Conservation (phyloP, 2,888 invertebrate genomes). For the Branchipolynoe longqiensis region DNA sequence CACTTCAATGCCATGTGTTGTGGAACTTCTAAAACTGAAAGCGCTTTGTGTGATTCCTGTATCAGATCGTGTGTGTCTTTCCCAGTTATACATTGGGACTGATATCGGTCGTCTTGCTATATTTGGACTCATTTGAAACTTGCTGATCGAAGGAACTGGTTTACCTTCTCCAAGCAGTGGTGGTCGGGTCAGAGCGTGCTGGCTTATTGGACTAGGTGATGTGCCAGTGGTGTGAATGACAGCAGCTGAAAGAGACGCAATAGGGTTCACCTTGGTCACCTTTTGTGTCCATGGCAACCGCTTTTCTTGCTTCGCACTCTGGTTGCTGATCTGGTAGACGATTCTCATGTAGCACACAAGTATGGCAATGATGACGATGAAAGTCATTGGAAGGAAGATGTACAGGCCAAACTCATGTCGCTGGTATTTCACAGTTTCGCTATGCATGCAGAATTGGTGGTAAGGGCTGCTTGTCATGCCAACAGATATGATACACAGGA, state of each 20-base stretch:
- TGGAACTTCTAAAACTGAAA: too few species aligned
- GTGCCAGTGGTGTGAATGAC: background rate
- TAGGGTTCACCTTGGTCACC: slow-evolving; percentile 24
- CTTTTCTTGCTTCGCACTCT: slow-evolving; percentile 28
- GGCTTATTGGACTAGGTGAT: background rate
- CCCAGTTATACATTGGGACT: too few species aligned
- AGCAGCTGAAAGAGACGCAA: slow-evolving; percentile 3
- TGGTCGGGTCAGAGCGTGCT: too few species aligned
- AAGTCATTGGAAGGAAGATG: slow-evolving; percentile 51
- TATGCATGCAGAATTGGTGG: background rate
- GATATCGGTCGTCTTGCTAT: too few species aligned
- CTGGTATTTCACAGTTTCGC: background rate
- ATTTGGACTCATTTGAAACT: too few species aligned
- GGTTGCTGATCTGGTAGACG: slow-evolving; percentile 44
- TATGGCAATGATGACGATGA: background rate
- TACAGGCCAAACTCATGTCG: slow-evolving; percentile 58
- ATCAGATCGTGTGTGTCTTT: too few species aligned
- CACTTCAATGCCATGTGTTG: too few species aligned
- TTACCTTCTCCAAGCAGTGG: too few species aligned
- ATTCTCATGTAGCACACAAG: slow-evolving; percentile 59
- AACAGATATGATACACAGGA: slow-evolving; percentile 21
- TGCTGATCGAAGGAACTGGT: too few species aligned
- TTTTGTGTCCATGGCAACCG: background rate
- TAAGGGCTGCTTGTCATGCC: slow-evolving; percentile 25
- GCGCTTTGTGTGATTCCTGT: too few species aligned